A percentile compares a stretch with the other conserved stretches of the same genome.
These are phyloP conservation scores for Oscheius myriophilus DNA, from an alignment of 2,888 invertebrate genomes.

Conservation along the genomic window DNA sequence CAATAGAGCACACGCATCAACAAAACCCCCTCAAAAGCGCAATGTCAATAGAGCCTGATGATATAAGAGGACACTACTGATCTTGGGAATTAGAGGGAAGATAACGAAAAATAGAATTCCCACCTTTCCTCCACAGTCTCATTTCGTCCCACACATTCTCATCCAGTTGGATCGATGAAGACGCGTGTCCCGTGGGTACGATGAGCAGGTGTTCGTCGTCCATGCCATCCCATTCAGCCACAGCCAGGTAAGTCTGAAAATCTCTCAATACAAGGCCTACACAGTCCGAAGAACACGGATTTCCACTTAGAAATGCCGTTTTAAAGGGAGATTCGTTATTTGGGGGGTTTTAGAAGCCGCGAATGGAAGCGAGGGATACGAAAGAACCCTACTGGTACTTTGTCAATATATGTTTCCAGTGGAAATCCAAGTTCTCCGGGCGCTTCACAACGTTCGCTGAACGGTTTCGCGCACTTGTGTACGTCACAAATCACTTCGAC, in stretches of 20 bases:
- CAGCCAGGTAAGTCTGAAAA: conserved; percentile 79
- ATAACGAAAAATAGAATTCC: no score
- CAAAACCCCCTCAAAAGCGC: no score
- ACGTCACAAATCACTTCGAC: no score
- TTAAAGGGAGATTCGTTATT: background rate
- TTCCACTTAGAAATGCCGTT: background rate
- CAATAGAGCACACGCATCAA: no score
- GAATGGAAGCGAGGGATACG: background rate
- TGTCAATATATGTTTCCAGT: background rate
- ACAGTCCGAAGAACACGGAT: background rate
- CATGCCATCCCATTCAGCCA: conserved; percentile 84
- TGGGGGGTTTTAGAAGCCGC: background rate
- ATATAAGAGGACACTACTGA: no score
- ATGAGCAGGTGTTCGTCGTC: conserved; percentile 86
- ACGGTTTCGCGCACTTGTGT: no score
- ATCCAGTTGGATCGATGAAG: conserved; percentile 85
- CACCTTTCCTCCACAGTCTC: conserved; percentile 80
- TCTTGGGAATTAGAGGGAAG: no score
- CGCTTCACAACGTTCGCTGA: no score
- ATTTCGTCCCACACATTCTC: conserved; percentile 94
- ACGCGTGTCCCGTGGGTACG: conserved; percentile 81
- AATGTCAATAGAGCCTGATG: no score
- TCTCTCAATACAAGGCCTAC: conserved; percentile 28
- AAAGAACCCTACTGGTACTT: background rate
- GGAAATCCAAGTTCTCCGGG: no score